A percentile compares a stretch with the other conserved stretches of the same genome.
These are phyloP conservation scores for Sphaerophoria taeniata DNA, from an alignment of 2,888 invertebrate genomes.

Conservation along the genomic window DNA sequence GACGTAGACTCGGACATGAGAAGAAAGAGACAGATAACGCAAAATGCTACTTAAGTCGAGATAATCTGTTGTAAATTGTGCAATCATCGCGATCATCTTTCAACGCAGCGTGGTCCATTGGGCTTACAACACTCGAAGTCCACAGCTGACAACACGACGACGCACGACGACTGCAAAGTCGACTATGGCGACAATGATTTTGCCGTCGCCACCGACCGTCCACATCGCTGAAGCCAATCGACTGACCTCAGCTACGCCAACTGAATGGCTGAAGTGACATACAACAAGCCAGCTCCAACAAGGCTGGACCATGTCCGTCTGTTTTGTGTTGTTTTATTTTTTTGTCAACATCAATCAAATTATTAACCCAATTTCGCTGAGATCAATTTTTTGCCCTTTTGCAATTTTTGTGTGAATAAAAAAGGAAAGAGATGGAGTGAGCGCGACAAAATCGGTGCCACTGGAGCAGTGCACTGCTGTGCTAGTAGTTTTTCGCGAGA, in stretches of 20 bases:
- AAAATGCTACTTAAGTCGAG: slow-evolving; percentile 72
- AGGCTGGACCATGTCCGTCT: slow-evolving; percentile 48
- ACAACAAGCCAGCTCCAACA: slow-evolving; percentile 6
- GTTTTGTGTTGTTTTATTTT: slow-evolving; percentile 35
- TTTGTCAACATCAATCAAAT: slow-evolving; percentile 68
- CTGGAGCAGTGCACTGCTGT: slow-evolving; percentile 49
- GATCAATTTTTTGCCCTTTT: slow-evolving; percentile 74
- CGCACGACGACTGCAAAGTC: slow-evolving; percentile 75
- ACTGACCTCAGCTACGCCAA: slow-evolving; percentile 39
- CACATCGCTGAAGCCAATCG: not conserved
- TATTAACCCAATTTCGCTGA: slow-evolving; percentile 72
- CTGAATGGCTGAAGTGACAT: slow-evolving; percentile 62
- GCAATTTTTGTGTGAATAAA: slow-evolving; percentile 73
- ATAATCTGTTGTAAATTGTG: slow-evolving; percentile 73
- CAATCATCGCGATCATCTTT: slow-evolving; percentile 74
- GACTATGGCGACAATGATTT: slow-evolving; percentile 68
- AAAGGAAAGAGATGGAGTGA: not conserved
- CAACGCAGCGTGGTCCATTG: slow-evolving; percentile 41
- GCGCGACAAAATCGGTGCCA: slow-evolving; percentile 62
- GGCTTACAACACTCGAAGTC: slow-evolving; percentile 75
- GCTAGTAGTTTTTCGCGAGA: not conserved
- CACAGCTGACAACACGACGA: slow-evolving; percentile 49
- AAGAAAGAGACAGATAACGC: slow-evolving; percentile 47
- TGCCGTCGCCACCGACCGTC: slow-evolving; percentile 38
- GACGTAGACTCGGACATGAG: no score